Evolutionary conservation across 2,888 invertebrate species (phyloP).

Genomic region (Volucella zonaria): DNA sequence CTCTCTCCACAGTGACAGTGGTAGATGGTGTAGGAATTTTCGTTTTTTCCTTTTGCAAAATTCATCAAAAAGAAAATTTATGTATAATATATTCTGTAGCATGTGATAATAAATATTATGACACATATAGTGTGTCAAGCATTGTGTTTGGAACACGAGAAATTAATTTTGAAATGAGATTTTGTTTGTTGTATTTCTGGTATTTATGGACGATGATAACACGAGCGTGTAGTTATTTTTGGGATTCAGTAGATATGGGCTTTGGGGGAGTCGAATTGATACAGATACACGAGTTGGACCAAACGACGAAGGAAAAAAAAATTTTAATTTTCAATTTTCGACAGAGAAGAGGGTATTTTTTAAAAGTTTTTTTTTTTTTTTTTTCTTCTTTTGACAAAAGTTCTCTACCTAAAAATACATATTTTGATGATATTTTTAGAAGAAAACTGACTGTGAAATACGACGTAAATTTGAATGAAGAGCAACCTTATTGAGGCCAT

Average conservation of each 20-base stretch:
- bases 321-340: neutral
- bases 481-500: conserved; percentile 13
- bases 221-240: conserved; percentile 53
- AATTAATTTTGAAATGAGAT: conserved; percentile 43
- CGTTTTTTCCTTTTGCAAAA: neutral
- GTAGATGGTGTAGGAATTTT: neutral
- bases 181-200: conserved; percentile 5
- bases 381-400: neutral
- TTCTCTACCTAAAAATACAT: conserved; percentile 7
- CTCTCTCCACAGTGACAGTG: no score
- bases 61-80: conserved; percentile 47
- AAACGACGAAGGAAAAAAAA: conserved; percentile 2
- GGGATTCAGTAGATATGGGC: conserved; percentile 3
- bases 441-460: conserved; percentile 1
- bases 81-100: conserved; percentile 10
- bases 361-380: no score
- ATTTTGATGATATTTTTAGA: conserved; percentile 10
- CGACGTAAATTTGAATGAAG: neutral
- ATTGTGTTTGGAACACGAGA: conserved; percentile 41
- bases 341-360: neutral
- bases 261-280: neutral
- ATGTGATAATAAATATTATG: conserved; percentile 48
- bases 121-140: conserved; percentile 50
- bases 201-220: conserved; percentile 71
- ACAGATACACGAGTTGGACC: neutral